A percentile compares a stretch with the other conserved stretches of the same genome.
Evolutionary conservation across 2,888 invertebrate genomes (phyloP).

Genomic region (Nemotelus nigrinus): DNA sequence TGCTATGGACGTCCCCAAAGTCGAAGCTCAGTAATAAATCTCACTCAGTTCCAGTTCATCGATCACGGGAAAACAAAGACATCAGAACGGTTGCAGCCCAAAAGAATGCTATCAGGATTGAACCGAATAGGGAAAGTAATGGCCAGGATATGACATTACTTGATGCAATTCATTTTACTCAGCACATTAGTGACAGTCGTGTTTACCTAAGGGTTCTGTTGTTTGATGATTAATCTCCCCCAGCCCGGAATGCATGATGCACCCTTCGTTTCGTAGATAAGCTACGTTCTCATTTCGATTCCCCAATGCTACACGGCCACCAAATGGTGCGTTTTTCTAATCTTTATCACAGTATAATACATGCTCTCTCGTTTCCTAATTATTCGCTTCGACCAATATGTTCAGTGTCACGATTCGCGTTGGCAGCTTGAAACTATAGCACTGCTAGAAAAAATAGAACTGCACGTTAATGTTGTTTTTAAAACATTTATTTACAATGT

Average conservation of each 20-base stretch:
- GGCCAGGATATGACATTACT: constrained; percentile 31
- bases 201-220: constrained; percentile 36
- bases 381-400: no score
- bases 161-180: constrained; percentile 37
- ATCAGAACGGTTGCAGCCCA: constrained; percentile 30
- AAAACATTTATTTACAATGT: no score
- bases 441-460: no score
- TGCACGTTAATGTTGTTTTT: no score
- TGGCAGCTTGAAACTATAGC: no score
- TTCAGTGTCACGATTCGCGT: no score
- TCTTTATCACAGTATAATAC: no score
- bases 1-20: constrained; percentile 15
- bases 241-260: not conserved
- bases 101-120: constrained; percentile 8
- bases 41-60: constrained; percentile 45
- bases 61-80: constrained; percentile 42
- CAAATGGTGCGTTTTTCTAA: no score
- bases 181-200: constrained; percentile 37
- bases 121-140: constrained; percentile 19
- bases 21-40: constrained; percentile 32
- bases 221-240: constrained; percentile 32
- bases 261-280: not conserved
- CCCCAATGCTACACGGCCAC: no score
- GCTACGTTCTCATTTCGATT: no score
- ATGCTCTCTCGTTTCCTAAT: no score